Conservation (phyloP, 1,140 invertebrate genomes). For the Camponotus vicinus region DNA sequence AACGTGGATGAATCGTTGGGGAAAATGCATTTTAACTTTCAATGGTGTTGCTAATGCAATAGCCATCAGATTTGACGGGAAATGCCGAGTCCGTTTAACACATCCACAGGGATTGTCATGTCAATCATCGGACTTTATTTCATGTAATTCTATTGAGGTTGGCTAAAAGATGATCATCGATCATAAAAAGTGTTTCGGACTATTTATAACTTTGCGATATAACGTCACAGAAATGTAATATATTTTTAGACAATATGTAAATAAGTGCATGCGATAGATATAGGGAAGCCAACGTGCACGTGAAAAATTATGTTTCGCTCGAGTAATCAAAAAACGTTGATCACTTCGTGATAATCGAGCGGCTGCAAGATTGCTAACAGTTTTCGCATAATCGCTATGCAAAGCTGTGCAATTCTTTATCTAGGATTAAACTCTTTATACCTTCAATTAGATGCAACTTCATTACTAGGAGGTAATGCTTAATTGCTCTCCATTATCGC, state of each 20-base stretch:
- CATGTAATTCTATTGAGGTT: conserved; percentile 1
- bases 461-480: conserved; percentile 13
- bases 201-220: conserved; percentile 29
- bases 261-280: conserved; percentile 22
- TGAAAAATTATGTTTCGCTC: conserved; percentile 46
- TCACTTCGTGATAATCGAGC: conserved; percentile 3
- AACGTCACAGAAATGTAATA: conserved; percentile 22
- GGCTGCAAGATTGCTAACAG: neutral
- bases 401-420: neutral
- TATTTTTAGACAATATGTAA: conserved; percentile 53
- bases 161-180: conserved; percentile 33
- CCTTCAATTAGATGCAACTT: neutral
- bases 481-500: conserved; percentile 48
- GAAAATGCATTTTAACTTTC: conserved; percentile 67
- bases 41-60: conserved; percentile 64
- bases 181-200: conserved; percentile 27
- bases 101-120: conserved; percentile 46
- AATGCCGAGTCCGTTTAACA: conserved; percentile 26
- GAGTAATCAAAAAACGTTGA: conserved; percentile 36
- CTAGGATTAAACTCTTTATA: neutral
- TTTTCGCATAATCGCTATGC: neutral
- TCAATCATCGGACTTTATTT: conserved; percentile 25
- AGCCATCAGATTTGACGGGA: conserved; percentile 55
- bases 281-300: conserved; percentile 7
- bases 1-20: conserved; percentile 60